Base-by-base conservation (phyloP, 2,888 invertebrate genomes). In the Lochmaea crataegi region DNA sequence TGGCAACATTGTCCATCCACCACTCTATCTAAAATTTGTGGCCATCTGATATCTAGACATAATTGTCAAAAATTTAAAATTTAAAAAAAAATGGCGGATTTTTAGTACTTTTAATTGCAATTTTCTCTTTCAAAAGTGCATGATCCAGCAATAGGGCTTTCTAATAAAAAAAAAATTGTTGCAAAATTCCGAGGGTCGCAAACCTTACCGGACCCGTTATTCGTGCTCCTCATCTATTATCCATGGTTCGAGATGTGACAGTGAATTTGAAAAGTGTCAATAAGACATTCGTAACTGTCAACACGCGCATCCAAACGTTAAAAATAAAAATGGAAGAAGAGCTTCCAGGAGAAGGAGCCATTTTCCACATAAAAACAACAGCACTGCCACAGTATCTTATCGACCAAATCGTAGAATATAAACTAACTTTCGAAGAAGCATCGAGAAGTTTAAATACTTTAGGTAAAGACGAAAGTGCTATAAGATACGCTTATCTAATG, bases 401-500 rank as follows among this genome's bases (percentile, higher is more conserved):
- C 18, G 77, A 80, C 9, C 81, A 82, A 70, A 74, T 81, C 6
- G 79, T 84, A 65, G 83, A 84, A 7, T 83, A 81, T 65, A 79
- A 77, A 42, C 77, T 87, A 22, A 83, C 83, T 0, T 85, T 85
- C 76, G 85, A 86, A 65, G 85, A 87, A 76, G 87, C 86, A 9
- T 84, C 85, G 6, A 82, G 78, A 72, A 82, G 86, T 71, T 76
- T 87, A n/a, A 84, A 83, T 75, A 84, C 83, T 41, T 75, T 87
- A 26, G 87, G 86, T 18, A 87, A 87, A 79, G 87, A 87, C 77
- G 86, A 87, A 75, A 87, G 84, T 72, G 86, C 86, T 2, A 81
- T 85, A 68, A 76, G 91, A 70, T 91, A 90, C 81, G 89, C 91
- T 10, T 92, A 91, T 81, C 82, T 92, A 60, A 90, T 89, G 84